phyloP scores from a whole-genome alignment of 2,888 invertebrate genomes.

The Limnephilus marmoratus region DNA sequence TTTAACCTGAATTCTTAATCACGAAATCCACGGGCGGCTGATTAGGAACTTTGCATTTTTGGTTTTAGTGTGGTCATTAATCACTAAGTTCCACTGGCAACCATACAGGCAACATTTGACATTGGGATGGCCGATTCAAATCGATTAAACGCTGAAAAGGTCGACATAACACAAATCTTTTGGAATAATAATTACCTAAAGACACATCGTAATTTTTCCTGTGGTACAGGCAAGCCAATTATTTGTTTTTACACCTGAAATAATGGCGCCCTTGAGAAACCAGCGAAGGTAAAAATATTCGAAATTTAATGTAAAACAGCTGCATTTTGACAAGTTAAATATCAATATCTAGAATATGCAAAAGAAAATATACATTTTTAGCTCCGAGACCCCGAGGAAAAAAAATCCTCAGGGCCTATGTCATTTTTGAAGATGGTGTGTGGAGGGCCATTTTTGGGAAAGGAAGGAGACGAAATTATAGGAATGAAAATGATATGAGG shows the following conservation, averaged over 20 bases:
- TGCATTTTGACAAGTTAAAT: too few relatives aligned
- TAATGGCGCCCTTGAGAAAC: background rate
- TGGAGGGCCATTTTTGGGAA: too few relatives aligned
- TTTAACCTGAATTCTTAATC: slow-evolving; percentile 12
- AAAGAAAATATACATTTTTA: too few relatives aligned
- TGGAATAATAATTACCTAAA: background rate
- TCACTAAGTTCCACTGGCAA: background rate
- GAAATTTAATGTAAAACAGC: background rate
- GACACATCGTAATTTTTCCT: background rate
- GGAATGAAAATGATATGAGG: too few relatives aligned
- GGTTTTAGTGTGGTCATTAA: background rate
- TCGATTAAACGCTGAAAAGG: background rate
- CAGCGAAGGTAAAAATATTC: background rate
- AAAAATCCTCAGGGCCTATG: too few relatives aligned
- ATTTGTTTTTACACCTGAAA: background rate
- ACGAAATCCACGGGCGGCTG: slow-evolving; percentile 3
- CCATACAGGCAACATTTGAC: background rate
- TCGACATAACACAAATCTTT: background rate
- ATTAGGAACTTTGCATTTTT: background rate
- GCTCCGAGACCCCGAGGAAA: too few relatives aligned
- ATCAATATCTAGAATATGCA: too few relatives aligned
- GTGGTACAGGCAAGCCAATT: background rate
- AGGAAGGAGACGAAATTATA: too few relatives aligned
- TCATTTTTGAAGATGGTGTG: too few relatives aligned
- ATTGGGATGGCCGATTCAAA: background rate